Conservation (phyloP, 2,888 invertebrate genomes). For the Ectemnius lituratus region DNA sequence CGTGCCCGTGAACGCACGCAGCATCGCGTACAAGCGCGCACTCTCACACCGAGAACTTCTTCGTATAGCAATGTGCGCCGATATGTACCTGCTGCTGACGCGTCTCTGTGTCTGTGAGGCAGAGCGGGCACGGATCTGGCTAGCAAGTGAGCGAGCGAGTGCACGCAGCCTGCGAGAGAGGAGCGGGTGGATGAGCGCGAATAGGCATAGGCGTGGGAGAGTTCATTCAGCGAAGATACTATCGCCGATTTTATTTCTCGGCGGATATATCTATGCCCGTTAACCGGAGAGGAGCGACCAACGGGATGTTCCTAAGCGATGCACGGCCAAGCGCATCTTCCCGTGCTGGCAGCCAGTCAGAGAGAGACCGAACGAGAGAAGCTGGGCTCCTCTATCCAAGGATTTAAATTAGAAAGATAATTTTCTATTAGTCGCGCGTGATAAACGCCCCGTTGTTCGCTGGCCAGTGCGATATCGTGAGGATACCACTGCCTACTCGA, state of each 20-base stretch:
- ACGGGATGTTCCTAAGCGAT: conserved; percentile 61
- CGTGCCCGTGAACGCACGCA: conserved; percentile 69
- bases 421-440: conserved; percentile 63
- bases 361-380: no score
- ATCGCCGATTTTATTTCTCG: conserved; percentile 77
- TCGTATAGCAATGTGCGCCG: conserved; percentile 16
- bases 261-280: conserved; percentile 74
- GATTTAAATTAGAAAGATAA: conserved; percentile 64
- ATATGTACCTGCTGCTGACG: no score
- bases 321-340: conserved; percentile 25
- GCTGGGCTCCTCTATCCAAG: conserved; percentile 18
- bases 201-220: conserved; percentile 77
- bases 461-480: conserved; percentile 30
- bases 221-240: conserved; percentile 77
- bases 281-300: conserved; percentile 63
- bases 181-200: conserved; percentile 63
- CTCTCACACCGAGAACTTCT: conserved; percentile 31
- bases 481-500: no score
- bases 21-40: conserved; percentile 55
- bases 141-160: conserved; percentile 14
- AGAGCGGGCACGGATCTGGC: background rate
- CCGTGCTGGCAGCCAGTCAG: background rate
- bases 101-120: conserved; percentile 33
- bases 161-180: conserved; percentile 49
- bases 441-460: conserved; percentile 59